Base-by-base conservation (phyloP, 64 coral and sea anemone species). In the Stylophora pistillata region DNA sequence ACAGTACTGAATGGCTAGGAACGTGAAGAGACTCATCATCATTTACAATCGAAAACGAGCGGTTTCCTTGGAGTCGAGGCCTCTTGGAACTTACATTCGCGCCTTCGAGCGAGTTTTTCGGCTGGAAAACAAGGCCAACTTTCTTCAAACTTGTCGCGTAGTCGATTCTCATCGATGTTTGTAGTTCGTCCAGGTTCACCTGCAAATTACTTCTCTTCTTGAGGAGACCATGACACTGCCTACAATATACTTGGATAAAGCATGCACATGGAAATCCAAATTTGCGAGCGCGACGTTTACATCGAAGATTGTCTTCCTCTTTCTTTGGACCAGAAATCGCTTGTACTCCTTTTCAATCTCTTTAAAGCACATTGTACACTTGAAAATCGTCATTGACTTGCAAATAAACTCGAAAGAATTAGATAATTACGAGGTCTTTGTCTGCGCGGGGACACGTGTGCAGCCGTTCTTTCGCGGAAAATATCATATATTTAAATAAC, bases 281-380 rank as follows among this genome's bases (percentile, higher is more conserved):
- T n/a, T n/a, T n/a, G n/a, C n/a, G n/a, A n/a, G n/a, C n/a, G n/a
- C n/a, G n/a, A n/a, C n/a, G n/a, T n/a, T n/a, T n/a, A n/a, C n/a
- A n/a, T n/a, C n/a, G n/a, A 84, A 74, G 33, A 74, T 74, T 30
- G 5, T 37, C 11, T 18, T 15, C 17, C 28, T 74, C 33, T 23
- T 34, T 16, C 11, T 12, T 26, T 15, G 33, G 28, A 31, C 71
- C 71, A 74, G 71, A 31, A 26, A 74, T 15, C 15, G 71, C 28
- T 30, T 74, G 33, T 30, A 74, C 58, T 88, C 23, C n/a, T 69
- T 69, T 16, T 30, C 7, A 57, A 88, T 27, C 12, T 55, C 56
- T 32, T 30, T 33, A 60, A 76, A 60, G 37, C 86, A 88, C 72
- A 88, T 62, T 74, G n/a, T 88, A 57, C 86, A 88, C 47, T 77